Conservation (phyloP, 2,113 vertebrate species). For the Eclectus roratus region DNA sequence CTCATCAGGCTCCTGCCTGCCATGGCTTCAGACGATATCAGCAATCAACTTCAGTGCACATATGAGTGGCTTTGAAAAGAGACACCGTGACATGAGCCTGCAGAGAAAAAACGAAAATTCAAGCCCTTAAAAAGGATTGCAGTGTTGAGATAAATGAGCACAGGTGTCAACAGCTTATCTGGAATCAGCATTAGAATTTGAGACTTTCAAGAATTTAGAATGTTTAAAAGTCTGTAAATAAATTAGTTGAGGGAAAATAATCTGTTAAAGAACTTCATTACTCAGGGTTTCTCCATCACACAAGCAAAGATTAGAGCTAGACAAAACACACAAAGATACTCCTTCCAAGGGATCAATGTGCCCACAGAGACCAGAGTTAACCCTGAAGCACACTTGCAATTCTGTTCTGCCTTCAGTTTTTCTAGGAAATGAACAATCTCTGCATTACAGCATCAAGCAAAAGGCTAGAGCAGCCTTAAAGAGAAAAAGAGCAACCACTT, state of each 20-base stretch:
- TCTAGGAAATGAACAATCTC: neutral
- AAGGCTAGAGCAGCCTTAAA: neutral
- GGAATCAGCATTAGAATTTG: neutral
- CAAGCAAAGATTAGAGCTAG: neutral
- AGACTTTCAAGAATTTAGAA: neutral
- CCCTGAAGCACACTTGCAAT: neutral
- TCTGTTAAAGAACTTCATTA: neutral
- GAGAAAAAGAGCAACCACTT: neutral
- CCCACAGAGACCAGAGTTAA: neutral
- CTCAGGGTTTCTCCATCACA: neutral
- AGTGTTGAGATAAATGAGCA: neutral
- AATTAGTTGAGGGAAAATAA: neutral
- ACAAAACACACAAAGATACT: neutral
- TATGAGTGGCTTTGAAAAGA: neutral
- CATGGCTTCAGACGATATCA: neutral
- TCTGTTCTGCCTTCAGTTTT: neutral
- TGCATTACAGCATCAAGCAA: neutral
- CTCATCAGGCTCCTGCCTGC: neutral
- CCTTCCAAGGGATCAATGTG: neutral
- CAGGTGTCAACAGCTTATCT: neutral
- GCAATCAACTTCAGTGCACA: neutral
- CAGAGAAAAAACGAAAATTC: neutral
- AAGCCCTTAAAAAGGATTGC: constrained; percentile 3
- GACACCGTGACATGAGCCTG: neutral
- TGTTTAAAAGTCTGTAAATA: neutral